Evolutionary conservation across 1,140 invertebrate genomes (phyloP), one percentile per base, ranked within the genome.

Genomic region (Procambarus clarkii): DNA sequence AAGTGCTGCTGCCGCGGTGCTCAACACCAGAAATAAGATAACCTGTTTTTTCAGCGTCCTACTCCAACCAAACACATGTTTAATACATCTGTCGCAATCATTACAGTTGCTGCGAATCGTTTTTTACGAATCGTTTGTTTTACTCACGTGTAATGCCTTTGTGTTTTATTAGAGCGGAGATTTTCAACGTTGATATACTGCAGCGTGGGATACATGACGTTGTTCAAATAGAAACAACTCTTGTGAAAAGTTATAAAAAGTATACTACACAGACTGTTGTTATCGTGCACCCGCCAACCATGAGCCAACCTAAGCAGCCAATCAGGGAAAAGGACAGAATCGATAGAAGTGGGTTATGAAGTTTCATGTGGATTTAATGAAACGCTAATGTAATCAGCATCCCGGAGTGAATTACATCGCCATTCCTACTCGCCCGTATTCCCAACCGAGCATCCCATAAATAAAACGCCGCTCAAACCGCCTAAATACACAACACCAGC

Each of bases 271-370:
- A 50, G 45, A 15, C 50, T 15, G 77, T 48, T 80, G 77, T 85
- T 84, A 69, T 91, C 89, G 82, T 44, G 74, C 89, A 69, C 18
- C 89, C 58, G 89, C 46, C 89, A 91, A 11, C 82, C 81, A 45
- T 64, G 71, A 77, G 83, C 60, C 78, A 50, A 71, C 69, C 81
- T 45, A 54, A 85, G 46, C 89, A 86, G 89, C 89, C 89, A 91
- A 91, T 91, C 89, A 91, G 50, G 45, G 77, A 46, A 79, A 86
- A 91, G 89, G 89, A 85, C 89, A 82, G 54, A 85, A 91, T 91
- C 89, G 60, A 91, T 91, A 91, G 89, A 89, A 89, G 87, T 89
- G 87, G 80, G 88, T 91, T 91, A 91, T 91, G 89, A 91, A 91
- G 89, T 91, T 85, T 85, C 82, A 85, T 85, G 89, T 85, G 89